Base-by-base conservation (phyloP, 1,140 invertebrate genomes). In the Paramacrobiotus metropolitanus region DNA sequence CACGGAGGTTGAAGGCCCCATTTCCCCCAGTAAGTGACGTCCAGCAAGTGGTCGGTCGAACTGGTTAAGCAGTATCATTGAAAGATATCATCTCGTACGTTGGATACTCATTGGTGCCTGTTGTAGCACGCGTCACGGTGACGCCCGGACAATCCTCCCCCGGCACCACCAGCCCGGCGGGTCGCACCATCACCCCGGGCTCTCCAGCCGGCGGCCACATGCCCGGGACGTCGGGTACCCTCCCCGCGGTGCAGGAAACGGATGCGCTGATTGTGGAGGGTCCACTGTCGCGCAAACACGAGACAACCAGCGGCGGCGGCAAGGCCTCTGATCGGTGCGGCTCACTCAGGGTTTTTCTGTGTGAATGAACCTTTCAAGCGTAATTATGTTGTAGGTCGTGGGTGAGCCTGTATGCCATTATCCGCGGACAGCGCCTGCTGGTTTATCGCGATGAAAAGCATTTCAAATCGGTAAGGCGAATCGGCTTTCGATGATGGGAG, bases 101-200 rank as follows among this genome's bases (percentile, higher is more conserved):
- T 40, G n/a, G 9, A 0, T 40, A n/a, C 34, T n/a, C 34, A 15
- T 40, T 40, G n/a, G 9, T 40, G 9, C 34, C 9, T 15, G 34
- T 40, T 40, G 34, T 15, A 40, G 9, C 9, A 15, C 34, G 34
- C 9, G 34, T 15, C n/a, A 40, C 34, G 9, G 34, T 40, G 9
- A 40, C 34, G n/a, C 9, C n/a, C n/a, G 9, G 34, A n/a, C 34
- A 40, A 40, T n/a, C 34, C 9, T 9, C 9, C 9, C 24, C 48
- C 15, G 48, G 15, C 28, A 55, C 24, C 15, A 20, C 48, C 15
- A 15, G 15, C 48, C 4, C 15, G 15, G 48, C 61, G 2, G 48
- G 62, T 21, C 59, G 59, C 30, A 59, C 28, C 24, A 59, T 63
- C 15, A 55, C 62, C 28, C 61, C 62, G n/a, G n/a, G n/a, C n/a